Conservation (phyloP, 2,888 invertebrate species). For the Spilosoma lubricipeda region DNA sequence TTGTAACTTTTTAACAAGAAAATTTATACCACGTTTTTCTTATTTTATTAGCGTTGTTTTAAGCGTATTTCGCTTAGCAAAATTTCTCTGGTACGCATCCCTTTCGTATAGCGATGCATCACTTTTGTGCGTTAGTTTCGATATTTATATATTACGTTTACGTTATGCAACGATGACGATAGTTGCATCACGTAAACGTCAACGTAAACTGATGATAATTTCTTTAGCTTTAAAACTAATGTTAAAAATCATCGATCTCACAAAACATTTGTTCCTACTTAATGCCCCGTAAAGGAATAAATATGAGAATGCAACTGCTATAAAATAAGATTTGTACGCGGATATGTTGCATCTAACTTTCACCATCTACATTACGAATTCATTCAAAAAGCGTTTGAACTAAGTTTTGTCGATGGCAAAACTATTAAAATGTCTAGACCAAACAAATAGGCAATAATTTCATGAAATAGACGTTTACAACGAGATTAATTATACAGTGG, state of each 20-base stretch:
- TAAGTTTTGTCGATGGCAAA: not conserved
- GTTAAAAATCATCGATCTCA: not conserved
- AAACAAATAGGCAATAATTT: not conserved
- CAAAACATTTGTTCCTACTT: constrained; percentile 19
- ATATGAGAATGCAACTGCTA: constrained; percentile 31
- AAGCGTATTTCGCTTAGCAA: no score
- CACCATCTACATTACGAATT: not conserved
- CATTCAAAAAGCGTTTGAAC: not conserved
- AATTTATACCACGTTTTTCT: no score
- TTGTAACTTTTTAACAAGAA: no score
- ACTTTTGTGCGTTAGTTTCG: no score
- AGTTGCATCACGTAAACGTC: no score
- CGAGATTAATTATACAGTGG: not conserved
- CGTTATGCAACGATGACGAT: no score
- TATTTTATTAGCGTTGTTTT: no score
- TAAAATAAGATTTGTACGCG: constrained; percentile 48
- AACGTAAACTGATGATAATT: not conserved
- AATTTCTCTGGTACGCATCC: no score
- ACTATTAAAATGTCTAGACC: not conserved
- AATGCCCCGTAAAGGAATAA: constrained; percentile 41
- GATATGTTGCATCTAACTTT: constrained; percentile 36
- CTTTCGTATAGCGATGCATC: no score
- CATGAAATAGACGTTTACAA: not conserved
- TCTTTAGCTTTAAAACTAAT: not conserved
- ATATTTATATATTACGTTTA: no score